Evolutionary conservation across 2,113 vertebrate species (phyloP).

Genomic region (Hemiprocne comata): DNA sequence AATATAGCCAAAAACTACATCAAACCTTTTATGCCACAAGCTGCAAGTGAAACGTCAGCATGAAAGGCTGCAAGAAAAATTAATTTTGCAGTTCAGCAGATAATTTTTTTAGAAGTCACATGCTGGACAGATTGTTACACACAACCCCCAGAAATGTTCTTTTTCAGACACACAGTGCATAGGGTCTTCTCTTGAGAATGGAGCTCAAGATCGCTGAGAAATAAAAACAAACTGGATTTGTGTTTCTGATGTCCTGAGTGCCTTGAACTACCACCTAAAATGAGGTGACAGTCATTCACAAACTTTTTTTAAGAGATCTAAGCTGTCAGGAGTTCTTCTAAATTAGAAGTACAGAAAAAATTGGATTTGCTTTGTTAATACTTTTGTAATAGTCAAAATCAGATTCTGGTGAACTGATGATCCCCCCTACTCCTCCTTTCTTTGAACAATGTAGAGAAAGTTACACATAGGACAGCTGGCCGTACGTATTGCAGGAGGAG

Average conservation of each 20-base stretch:
- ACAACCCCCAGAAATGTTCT: neutral
- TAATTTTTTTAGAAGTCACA: slow-evolving; percentile 26
- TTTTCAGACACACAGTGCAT: neutral
- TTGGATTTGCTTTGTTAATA: neutral
- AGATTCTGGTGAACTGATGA: neutral
- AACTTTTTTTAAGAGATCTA: neutral
- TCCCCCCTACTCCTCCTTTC: neutral
- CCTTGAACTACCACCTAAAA: neutral
- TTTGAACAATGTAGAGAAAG: neutral
- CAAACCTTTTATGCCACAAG: slow-evolving; percentile 29
- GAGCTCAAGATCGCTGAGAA: neutral
- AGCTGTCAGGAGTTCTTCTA: neutral
- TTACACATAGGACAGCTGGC: neutral
- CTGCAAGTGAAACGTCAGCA: slow-evolving; percentile 12
- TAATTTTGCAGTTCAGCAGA: slow-evolving; percentile 42
- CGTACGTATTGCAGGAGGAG: neutral
- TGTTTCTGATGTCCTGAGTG: neutral
- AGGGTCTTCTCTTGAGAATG: neutral
- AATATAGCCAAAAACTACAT: slow-evolving; percentile 44
- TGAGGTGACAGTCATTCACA: neutral
- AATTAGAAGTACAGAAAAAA: neutral
- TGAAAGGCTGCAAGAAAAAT: slow-evolving; percentile 26
- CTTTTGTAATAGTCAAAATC: neutral
- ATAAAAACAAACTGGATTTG: neutral
- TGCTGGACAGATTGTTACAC: neutral